Evolutionary conservation across 2,113 vertebrate species (phyloP).

Genomic region (Melierax canorus): DNA sequence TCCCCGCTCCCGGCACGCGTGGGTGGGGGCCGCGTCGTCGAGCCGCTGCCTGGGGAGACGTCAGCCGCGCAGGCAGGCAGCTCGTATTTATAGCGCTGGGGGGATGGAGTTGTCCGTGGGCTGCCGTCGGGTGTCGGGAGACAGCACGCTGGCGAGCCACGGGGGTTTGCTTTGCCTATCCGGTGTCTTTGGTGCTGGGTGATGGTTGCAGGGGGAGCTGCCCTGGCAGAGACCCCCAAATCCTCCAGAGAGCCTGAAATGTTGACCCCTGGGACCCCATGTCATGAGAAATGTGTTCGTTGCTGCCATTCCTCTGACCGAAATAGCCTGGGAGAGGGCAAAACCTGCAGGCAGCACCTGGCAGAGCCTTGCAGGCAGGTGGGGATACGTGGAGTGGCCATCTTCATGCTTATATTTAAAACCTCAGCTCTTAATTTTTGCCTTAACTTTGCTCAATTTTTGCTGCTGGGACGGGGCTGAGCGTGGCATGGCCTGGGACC

Average conservation of each 20-base stretch:
- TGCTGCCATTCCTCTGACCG: background rate
- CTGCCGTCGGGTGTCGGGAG: background rate
- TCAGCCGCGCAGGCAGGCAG: background rate
- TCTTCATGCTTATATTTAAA: background rate
- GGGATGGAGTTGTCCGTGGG: background rate
- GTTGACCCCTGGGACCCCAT: accelerated
- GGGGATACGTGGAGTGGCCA: background rate
- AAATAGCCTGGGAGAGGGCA: background rate
- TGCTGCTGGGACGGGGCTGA: background rate
- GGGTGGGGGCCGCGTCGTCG: background rate
- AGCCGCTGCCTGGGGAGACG: background rate
- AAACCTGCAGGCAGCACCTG: background rate
- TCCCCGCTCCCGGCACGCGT: background rate
- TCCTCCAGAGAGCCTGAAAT: background rate
- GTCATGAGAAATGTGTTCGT: background rate
- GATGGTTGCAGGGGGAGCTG: background rate
- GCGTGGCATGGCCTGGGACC: background rate
- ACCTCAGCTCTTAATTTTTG: background rate
- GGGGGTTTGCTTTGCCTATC: background rate
- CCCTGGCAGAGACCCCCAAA: background rate
- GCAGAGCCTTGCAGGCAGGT: background rate
- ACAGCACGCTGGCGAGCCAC: background rate
- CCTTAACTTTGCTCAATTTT: background rate
- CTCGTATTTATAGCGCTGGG: background rate
- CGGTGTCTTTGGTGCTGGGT: background rate